These are phyloP conservation scores for Eupristina koningsbergeri DNA, from an alignment of 1,140 invertebrate species.

Conservation along the genomic window DNA sequence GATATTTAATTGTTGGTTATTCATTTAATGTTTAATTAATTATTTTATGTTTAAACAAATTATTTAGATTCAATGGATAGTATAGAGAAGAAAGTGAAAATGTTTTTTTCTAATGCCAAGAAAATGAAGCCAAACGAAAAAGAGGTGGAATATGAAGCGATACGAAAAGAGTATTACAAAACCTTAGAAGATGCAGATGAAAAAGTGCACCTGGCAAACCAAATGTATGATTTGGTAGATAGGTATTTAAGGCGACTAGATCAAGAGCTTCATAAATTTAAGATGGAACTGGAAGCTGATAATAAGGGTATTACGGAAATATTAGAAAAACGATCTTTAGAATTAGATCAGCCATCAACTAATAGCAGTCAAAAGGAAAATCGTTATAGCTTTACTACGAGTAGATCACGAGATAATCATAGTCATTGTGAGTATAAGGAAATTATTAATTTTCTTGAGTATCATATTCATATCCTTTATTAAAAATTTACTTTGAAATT, in stretches of 20 bases:
- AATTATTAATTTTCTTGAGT: background rate
- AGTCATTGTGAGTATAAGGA: constrained; percentile 66
- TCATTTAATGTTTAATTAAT: too few relatives aligned
- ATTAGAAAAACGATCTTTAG: constrained; percentile 91
- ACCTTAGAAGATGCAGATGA: constrained; percentile 93
- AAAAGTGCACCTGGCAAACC: constrained; percentile 90
- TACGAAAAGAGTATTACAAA: constrained; percentile 93
- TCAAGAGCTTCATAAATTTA: constrained; percentile 96
- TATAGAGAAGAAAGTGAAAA: constrained; percentile 90
- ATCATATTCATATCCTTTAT: background rate
- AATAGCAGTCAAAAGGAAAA: constrained; percentile 78
- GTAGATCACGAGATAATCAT: constrained; percentile 70
- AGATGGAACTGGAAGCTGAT: constrained; percentile 98
- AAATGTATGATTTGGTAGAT: constrained; percentile 95
- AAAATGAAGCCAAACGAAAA: constrained; percentile 86
- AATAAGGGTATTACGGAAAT: constrained; percentile 98
- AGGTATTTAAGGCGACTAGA: constrained; percentile 93
- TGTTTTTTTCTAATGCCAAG: constrained; percentile 90
- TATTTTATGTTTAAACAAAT: background rate
- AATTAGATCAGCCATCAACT: constrained; percentile 79
- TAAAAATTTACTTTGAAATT: background rate
- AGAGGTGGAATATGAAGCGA: constrained; percentile 88
- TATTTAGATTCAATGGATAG: constrained; percentile 90
- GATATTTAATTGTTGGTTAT: too few relatives aligned
- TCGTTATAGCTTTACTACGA: constrained; percentile 73